A percentile compares a stretch with the other conserved stretches of the same genome.
Conservation (phyloP, 2,888 invertebrate species). For the Leuctra nigra region DNA sequence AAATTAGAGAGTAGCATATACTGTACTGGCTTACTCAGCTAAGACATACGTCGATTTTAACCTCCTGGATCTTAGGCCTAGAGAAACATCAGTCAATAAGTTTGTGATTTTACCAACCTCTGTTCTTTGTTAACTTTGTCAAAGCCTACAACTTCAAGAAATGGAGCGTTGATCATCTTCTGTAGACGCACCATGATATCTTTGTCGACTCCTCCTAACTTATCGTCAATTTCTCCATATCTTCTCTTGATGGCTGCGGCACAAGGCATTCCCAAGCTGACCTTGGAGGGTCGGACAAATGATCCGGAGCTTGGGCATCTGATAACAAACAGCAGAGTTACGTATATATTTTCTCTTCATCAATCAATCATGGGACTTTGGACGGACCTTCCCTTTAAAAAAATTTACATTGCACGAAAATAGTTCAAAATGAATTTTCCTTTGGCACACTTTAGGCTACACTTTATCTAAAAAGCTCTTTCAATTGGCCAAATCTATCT, state of each 20-base stretch:
- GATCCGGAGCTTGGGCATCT: constrained; percentile 79
- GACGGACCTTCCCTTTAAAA: not conserved
- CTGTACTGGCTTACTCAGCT: too few relatives aligned
- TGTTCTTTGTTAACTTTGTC: constrained; percentile 68
- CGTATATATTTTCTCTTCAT: not conserved
- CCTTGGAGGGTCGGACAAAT: constrained; percentile 78
- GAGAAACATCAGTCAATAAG: too few relatives aligned
- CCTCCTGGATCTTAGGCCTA: too few relatives aligned
- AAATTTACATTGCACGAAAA: not conserved
- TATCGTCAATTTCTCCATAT: constrained; percentile 54
- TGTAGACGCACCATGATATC: constrained; percentile 55
- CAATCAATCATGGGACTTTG: not conserved
- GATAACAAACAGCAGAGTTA: constrained; percentile 28
- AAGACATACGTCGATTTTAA: too few relatives aligned
- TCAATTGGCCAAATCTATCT: too few relatives aligned
- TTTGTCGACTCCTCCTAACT: constrained; percentile 50
- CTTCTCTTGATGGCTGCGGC: constrained; percentile 65
- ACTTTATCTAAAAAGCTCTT: too few relatives aligned
- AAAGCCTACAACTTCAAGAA: constrained; percentile 86
- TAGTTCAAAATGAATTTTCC: not conserved
- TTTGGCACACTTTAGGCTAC: too few relatives aligned
- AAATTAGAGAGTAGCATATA: too few relatives aligned
- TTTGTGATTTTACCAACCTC: constrained; percentile 43
- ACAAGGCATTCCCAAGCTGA: constrained; percentile 62
- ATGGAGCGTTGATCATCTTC: constrained; percentile 68